Evolutionary conservation across 2,113 vertebrate species (phyloP), one percentile per base, ranked within the genome.

Genomic region (Ciconia stormi): DNA sequence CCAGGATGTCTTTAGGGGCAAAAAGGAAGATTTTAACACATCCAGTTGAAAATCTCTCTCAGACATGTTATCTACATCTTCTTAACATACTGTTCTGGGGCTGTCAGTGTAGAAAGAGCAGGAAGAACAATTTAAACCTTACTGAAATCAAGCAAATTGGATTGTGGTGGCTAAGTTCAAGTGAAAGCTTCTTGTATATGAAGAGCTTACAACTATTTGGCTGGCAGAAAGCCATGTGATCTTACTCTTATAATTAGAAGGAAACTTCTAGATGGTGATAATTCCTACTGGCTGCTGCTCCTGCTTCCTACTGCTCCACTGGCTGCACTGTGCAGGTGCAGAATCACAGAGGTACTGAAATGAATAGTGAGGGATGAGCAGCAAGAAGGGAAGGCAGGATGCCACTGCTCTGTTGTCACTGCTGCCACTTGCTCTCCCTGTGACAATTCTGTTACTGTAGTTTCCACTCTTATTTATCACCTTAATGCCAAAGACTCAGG

Each of bases 141-240:
- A 46, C 67, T 90, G 84, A 90, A 95, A 94, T 79, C 0, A 10
- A 96, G 67, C 79, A 95, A 91, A 95, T 95, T 93, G 96, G 84
- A 95, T 97, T 96, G 84, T 91, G 58, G 58, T 0, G 1, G 93
- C 78, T 95, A 87, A 96, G 70, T 96, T 96, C 91, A 93, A 93
- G 95, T 97, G 95, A 97, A 96, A 97, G 95, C 93, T 95, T 82
- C 95, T 97, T 96, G 93, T 93, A 73, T 91, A 90, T 95, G 83
- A 97, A 58, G 94, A 93, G 96, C 96, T 97, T 97, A 97, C 73
- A 49, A 85, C 81, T 93, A 53, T 93, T 80, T 82, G 67, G 74
- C 63, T 97, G 97, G 93, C 93, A 90, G 50, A 85, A 95, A 78
- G 84, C 95, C 88, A 92, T 73, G 56, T 46, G 71, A 82, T 94